A percentile compares a stretch with the other conserved stretches of the same genome.
These are phyloP conservation scores for Tachycineta bicolor DNA, from an alignment of 2,113 vertebrate species.

Conservation along the genomic window DNA sequence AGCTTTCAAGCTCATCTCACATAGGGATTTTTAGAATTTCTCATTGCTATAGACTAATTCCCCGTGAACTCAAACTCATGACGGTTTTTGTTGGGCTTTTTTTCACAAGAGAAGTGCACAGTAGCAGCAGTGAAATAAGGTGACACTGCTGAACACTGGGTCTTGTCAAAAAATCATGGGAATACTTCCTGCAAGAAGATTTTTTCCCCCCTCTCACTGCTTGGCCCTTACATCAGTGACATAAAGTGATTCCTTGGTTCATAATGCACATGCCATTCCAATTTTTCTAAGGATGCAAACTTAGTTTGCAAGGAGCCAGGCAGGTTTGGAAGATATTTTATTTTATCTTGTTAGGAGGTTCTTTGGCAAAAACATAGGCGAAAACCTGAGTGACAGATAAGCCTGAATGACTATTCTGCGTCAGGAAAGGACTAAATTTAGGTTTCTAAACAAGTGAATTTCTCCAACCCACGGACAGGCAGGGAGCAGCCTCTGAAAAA, in stretches of 20 bases:
- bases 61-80: neutral
- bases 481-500: neutral
- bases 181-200: neutral
- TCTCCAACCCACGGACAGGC: neutral
- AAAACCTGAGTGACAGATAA: conserved; percentile 3
- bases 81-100: neutral
- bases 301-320: neutral
- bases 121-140: neutral
- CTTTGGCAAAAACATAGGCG: neutral
- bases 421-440: neutral
- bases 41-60: neutral
- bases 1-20: neutral
- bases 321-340: neutral
- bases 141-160: neutral
- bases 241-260: neutral
- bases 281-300: neutral
- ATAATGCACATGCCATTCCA: neutral
- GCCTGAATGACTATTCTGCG: neutral
- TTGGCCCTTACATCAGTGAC: neutral
- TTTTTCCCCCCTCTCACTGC: rapidly evolving
- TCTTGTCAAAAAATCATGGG: neutral
- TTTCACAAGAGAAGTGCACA: neutral
- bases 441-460: neutral
- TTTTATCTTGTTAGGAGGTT: neutral
- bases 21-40: neutral